These are phyloP conservation scores for Eulemur rufifrons DNA, from an alignment of 2,113 vertebrate species.

Conservation along the genomic window DNA sequence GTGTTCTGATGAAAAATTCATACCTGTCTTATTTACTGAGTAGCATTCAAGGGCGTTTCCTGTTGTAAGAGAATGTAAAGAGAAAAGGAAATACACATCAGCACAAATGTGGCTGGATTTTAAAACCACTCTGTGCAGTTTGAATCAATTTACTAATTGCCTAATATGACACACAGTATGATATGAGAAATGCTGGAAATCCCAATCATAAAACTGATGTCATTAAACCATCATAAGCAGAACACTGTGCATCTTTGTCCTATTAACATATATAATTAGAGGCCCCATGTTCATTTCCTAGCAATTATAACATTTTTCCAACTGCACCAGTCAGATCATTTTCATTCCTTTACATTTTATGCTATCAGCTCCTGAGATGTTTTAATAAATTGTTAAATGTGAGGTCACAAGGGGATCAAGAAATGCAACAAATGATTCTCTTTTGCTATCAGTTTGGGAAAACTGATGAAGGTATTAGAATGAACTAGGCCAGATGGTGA, in stretches of 20 bases:
- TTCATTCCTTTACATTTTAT: conserved; percentile 41
- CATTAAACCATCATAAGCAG: conserved; percentile 58
- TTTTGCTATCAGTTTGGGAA: conserved; percentile 67
- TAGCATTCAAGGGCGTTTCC: conserved; percentile 72
- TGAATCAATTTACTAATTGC: conserved; percentile 63
- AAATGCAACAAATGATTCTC: conserved; percentile 68
- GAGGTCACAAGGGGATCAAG: conserved; percentile 63
- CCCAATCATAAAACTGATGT: conserved; percentile 56
- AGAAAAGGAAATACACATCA: conserved; percentile 39
- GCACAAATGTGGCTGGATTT: conserved; percentile 50
- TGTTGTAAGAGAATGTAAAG: conserved; percentile 71
- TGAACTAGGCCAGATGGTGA: conserved; percentile 66
- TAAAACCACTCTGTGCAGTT: conserved; percentile 36
- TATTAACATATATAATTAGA: conserved; percentile 69
- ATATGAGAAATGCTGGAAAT: conserved; percentile 60
- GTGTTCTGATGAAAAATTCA: conserved; percentile 62
- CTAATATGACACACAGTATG: conserved; percentile 30
- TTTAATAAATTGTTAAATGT: conserved; percentile 52
- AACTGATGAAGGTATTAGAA: conserved; percentile 58
- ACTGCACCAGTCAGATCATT: conserved; percentile 44
- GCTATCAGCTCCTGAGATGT: conserved; percentile 51
- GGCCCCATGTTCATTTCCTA: conserved; percentile 9
- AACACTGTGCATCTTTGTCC: conserved; percentile 51
- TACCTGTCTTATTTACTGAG: conserved; percentile 65
- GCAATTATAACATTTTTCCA: conserved; percentile 60